These are phyloP conservation scores for Phocides pigmalion DNA, from an alignment of 1,140 invertebrate genomes.

Conservation along the genomic window DNA sequence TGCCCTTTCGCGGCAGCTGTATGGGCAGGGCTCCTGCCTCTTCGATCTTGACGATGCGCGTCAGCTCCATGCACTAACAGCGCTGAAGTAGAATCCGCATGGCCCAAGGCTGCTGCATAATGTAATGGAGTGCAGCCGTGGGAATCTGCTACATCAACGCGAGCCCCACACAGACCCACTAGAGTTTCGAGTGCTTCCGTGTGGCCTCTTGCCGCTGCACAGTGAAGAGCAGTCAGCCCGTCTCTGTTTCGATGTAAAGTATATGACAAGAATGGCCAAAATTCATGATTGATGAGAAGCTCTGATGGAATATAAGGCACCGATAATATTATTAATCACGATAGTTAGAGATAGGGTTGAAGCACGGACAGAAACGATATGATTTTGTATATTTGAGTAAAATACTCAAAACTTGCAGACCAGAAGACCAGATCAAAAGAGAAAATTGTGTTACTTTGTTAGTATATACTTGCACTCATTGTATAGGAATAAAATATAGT, in stretches of 20 bases:
- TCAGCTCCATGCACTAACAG: conserved; percentile 95
- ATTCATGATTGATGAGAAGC: no score
- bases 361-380: no score
- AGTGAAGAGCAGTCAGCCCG: conserved; percentile 95
- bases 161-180: conserved; percentile 93
- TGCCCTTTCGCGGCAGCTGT: conserved; percentile 98
- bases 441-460: no score
- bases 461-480: background rate
- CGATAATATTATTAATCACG: no score
- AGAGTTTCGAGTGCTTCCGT: conserved; percentile 95
- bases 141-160: conserved; percentile 93
- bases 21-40: conserved; percentile 92
- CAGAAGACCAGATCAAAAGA: no score
- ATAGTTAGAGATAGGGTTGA: no score
- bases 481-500: background rate
- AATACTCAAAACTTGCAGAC: no score
- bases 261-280: background rate
- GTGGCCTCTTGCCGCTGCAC: conserved; percentile 97
- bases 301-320: no score
- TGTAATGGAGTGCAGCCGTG: conserved; percentile 98
- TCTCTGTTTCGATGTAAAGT: conserved; percentile 83
- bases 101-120: conserved; percentile 97
- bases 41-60: conserved; percentile 95
- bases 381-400: no score
- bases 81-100: conserved; percentile 96